Conservation (phyloP, 2,888 invertebrate genomes). For the Abrostola triplasia region DNA sequence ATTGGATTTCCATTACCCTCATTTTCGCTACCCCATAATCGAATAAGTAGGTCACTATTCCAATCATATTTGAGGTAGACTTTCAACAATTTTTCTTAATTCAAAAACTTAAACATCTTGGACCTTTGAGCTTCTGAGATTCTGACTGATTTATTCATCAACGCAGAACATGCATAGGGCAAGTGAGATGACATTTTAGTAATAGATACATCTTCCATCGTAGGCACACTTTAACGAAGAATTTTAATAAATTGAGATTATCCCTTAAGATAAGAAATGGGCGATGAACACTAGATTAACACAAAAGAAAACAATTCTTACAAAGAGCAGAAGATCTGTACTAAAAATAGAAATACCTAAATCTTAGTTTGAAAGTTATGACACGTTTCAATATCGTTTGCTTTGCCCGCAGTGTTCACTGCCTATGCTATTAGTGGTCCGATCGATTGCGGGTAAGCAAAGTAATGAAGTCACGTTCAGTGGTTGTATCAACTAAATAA, state of each 20-base stretch:
- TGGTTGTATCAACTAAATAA: constrained; percentile 35
- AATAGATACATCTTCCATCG: too few relatives aligned
- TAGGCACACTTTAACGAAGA: too few relatives aligned
- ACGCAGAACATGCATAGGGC: too few relatives aligned
- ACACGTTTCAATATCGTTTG: constrained; percentile 19
- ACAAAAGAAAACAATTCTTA: too few relatives aligned
- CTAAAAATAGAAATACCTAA: constrained; percentile 26
- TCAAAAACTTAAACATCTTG: too few relatives aligned
- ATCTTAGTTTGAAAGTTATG: constrained; percentile 33
- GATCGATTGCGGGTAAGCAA: constrained; percentile 30
- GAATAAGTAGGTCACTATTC: constrained; percentile 41
- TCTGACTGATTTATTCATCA: too few relatives aligned
- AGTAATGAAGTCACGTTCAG: constrained; percentile 50
- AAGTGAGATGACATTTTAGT: too few relatives aligned
- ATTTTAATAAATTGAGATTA: too few relatives aligned
- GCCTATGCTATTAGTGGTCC: constrained; percentile 15
- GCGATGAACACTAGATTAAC: too few relatives aligned
- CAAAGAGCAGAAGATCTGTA: not conserved
- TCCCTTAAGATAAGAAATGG: too few relatives aligned
- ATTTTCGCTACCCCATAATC: constrained; percentile 38
- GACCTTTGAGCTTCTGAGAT: too few relatives aligned
- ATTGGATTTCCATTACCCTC: constrained; percentile 48
- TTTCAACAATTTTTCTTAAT: too few relatives aligned
- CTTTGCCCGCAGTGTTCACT: constrained; percentile 8
- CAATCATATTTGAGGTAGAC: constrained; percentile 15